A percentile compares a stretch with the other conserved stretches of the same genome.
phyloP scores from a whole-genome alignment of 2,797 vertebrate species.

The Onychomys arenicola region DNA sequence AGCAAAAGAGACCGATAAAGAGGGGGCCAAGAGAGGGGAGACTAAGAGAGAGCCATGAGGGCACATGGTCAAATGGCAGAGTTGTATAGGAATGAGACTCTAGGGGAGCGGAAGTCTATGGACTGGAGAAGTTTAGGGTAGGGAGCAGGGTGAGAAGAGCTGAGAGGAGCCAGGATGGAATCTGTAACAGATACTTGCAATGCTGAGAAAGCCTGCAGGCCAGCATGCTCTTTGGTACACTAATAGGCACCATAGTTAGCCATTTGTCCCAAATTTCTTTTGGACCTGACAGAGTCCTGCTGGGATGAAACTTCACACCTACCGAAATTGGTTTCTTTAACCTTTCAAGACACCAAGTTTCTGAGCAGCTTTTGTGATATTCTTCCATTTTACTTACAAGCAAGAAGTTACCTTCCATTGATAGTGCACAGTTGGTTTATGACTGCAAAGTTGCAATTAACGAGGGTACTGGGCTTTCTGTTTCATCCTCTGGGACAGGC shows the following conservation, averaged over 20 bases:
- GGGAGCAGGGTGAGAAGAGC: background rate
- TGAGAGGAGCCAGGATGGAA: background rate
- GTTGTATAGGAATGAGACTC: background rate
- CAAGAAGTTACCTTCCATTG: background rate
- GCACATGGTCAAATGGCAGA: background rate
- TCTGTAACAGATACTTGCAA: background rate
- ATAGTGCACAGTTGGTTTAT: background rate
- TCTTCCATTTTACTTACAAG: background rate
- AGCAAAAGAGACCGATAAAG: background rate
- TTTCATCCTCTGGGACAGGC: background rate
- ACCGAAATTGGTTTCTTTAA: slow-evolving; percentile 11
- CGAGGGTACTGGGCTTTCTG: background rate
- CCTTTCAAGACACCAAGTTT: slow-evolving; percentile 8
- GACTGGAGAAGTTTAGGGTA: background rate
- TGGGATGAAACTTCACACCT: background rate
- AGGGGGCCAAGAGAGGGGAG: too few relatives aligned
- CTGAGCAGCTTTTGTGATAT: slow-evolving; percentile 2
- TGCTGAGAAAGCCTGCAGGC: background rate
- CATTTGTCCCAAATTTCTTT: background rate
- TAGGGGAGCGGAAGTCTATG: too few relatives aligned
- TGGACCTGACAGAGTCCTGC: background rate
- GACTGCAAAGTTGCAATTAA: background rate
- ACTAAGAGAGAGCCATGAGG: background rate
- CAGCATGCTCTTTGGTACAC: background rate
- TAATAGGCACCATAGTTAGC: background rate